Evolutionary conservation across 92 coral and sea anemone genomes (phyloP).

Genomic region (Palythoa caribaeorum): DNA sequence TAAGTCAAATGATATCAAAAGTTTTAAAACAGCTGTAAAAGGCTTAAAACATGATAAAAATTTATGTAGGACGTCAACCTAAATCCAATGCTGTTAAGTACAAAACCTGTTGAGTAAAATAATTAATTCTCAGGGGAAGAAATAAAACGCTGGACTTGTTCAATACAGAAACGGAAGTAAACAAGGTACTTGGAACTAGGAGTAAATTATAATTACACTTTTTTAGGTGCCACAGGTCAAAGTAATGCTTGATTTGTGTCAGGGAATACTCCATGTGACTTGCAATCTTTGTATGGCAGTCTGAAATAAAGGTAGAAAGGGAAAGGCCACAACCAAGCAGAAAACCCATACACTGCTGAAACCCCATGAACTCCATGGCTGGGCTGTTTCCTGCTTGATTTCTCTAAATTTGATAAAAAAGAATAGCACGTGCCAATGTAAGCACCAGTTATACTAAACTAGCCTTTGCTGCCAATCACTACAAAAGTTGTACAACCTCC

Average conservation of each 20-base stretch:
- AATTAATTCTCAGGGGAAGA: neutral
- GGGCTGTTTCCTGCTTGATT: conserved; percentile 44
- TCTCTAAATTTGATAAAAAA: conserved; percentile 24
- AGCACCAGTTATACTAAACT: neutral
- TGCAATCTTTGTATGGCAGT: conserved; percentile 31
- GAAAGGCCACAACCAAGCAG: conserved; percentile 40
- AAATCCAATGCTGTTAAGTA: neutral
- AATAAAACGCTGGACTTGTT: neutral
- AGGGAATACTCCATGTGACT: conserved; percentile 33
- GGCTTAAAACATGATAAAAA: neutral
- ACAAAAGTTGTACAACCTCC: neutral
- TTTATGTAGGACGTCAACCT: neutral
- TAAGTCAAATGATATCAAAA: neutral
- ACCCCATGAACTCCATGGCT: conserved; percentile 31
- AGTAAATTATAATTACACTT: neutral
- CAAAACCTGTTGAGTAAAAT: neutral
- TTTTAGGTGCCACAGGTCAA: conserved; percentile 11
- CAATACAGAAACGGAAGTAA: neutral
- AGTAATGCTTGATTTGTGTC: neutral
- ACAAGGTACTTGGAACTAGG: neutral
- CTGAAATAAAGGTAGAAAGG: neutral
- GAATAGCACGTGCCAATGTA: conserved; percentile 4
- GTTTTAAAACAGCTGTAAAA: neutral
- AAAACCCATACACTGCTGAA: conserved; percentile 37
- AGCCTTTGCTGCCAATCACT: neutral